phyloP scores from a whole-genome alignment of 2,797 vertebrate species.

The Poeciliopsis infans region DNA sequence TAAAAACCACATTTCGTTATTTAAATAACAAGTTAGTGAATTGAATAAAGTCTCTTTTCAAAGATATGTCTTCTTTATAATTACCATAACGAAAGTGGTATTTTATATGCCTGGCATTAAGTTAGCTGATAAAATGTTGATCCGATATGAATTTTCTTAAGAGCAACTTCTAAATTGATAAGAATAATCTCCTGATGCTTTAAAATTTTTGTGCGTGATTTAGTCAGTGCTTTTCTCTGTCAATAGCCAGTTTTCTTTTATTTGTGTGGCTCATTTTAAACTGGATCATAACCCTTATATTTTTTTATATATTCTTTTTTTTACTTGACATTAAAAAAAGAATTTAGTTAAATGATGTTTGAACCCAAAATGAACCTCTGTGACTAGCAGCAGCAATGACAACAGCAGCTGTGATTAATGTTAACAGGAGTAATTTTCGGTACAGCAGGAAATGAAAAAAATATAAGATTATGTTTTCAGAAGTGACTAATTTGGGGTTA shows the following conservation, averaged over 20 bases:
- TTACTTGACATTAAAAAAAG: not conserved
- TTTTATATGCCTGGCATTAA: not conserved
- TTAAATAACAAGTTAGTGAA: not conserved
- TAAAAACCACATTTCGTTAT: not conserved
- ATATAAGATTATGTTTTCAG: slow-evolving; percentile 43
- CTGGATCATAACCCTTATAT: not conserved
- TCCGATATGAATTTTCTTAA: not conserved
- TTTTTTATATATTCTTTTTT: not conserved
- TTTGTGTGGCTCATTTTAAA: not conserved
- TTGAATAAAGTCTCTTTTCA: not conserved
- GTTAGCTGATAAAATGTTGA: not conserved
- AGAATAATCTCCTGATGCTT: not conserved
- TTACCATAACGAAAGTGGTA: not conserved
- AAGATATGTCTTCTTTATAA: not conserved
- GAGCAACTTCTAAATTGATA: not conserved
- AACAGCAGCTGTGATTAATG: slow-evolving; percentile 26
- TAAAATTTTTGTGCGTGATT: not conserved
- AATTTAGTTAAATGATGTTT: slow-evolving; percentile 18
- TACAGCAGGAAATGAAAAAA: slow-evolving; percentile 7
- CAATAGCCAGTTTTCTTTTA: not conserved
- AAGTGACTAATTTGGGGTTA: slow-evolving; percentile 54
- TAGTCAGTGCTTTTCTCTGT: not conserved
- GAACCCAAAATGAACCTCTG: slow-evolving; percentile 7
- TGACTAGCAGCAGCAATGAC: slow-evolving; percentile 25
- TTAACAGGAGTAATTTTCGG: slow-evolving; percentile 28